Evolutionary conservation across 2,888 invertebrate genomes (phyloP).

Genomic region (Macroteleia sp.): DNA sequence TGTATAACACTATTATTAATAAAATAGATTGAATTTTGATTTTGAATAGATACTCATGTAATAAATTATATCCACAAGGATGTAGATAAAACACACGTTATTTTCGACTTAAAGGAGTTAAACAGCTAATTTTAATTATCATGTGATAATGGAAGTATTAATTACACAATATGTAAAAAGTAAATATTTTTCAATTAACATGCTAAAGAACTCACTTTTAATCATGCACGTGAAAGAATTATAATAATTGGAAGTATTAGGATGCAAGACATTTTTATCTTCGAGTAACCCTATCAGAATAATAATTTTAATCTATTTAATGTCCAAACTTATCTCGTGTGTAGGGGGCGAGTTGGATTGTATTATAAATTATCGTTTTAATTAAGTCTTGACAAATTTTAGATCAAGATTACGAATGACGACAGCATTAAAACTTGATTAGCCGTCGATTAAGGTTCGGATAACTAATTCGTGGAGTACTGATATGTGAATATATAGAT

Average conservation of each 20-base stretch:
- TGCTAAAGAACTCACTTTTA: too few species aligned
- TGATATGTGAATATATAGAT: constrained; percentile 17
- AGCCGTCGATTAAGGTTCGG: constrained; percentile 30
- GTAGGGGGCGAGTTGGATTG: constrained; percentile 3
- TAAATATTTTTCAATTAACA: too few species aligned
- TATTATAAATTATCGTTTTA: constrained; percentile 46
- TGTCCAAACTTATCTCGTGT: background rate
- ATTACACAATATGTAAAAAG: too few species aligned
- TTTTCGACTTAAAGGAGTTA: too few species aligned
- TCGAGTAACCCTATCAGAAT: constrained; percentile 24
- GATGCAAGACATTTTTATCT: too few species aligned
- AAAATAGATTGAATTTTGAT: constrained; percentile 41
- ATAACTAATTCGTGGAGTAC: background rate
- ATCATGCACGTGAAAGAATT: too few species aligned
- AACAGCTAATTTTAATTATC: too few species aligned
- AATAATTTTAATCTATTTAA: constrained; percentile 30
- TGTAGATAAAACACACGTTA: too few species aligned
- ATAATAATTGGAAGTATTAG: too few species aligned
- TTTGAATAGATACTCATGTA: constrained; percentile 1
- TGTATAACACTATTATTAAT: constrained; percentile 32
- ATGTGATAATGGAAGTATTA: too few species aligned
- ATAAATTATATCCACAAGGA: constrained; percentile 3
- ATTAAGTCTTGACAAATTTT: constrained; percentile 50
- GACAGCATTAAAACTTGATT: constrained; percentile 31
- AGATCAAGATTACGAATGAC: constrained; percentile 37